Evolutionary conservation across 2,888 invertebrate species (phyloP), one percentile per base, ranked within the genome.

Genomic region (Trichacis sp.): DNA sequence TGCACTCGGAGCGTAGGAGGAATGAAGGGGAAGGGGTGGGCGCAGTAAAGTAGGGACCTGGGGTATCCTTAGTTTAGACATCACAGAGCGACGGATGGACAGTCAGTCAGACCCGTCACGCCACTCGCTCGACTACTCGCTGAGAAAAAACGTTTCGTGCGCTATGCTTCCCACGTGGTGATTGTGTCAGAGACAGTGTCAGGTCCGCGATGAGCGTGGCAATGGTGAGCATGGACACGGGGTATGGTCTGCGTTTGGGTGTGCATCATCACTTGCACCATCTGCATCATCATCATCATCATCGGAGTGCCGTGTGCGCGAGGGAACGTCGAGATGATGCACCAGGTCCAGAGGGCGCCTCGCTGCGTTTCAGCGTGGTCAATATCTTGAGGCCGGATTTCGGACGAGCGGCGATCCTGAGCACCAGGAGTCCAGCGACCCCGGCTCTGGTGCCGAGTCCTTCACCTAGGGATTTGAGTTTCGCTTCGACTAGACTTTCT

Each of bases 301-400:
- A 24, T 24, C 24, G 4, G 4, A 24, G 24, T 8, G 24, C 24
- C 24, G 8, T 24, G 24, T 24, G 24, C 24, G 24, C 24, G 24
- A 24, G 3, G 2, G 53, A 57, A 30, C 49, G 54, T 2, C 30
- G 19, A 2, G 61, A 61, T 6, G 66, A 69, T 14, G n/a, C n/a
- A n/a, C 69, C 46, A 2, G 64, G 60, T 2, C 36, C 55, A 4
- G 75, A 76, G 1, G 14, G 70, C 0, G 60, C 78, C 1, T 61
- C 79, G 0, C 82, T 95, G 24, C 91, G 92, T 73, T 95, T 94
- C 85, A 94, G 94, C 77, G 94, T 95, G 80, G 93, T 93, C 76
- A 94, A 95, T 83, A 95, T 95, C 64, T 84, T 95, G 18, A 90
- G 93, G 77, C 94, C 94, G 0, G 94, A 95, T 80, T 95, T 95